phyloP scores from a whole-genome alignment of 2,797 vertebrate species.

The Uromys caudimaculatus region DNA sequence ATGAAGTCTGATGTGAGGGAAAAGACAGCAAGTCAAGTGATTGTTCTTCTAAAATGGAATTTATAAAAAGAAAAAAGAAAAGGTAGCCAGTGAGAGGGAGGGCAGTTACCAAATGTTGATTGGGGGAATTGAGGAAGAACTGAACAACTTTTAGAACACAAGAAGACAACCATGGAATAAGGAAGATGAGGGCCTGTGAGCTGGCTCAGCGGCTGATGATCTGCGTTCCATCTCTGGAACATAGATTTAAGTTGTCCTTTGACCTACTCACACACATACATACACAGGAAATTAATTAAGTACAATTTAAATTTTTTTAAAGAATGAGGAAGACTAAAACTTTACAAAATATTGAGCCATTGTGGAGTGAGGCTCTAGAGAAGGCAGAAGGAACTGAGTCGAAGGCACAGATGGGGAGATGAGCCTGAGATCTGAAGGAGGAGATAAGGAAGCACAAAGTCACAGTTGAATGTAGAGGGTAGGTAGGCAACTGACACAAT shows the following conservation, averaged over 20 bases:
- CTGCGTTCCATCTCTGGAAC: background rate
- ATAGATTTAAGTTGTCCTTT: background rate
- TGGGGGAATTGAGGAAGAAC: background rate
- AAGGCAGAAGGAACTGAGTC: background rate
- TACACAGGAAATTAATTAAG: background rate
- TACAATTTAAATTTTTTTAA: background rate
- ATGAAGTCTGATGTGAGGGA: background rate
- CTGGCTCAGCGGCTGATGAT: background rate
- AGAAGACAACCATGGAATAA: background rate
- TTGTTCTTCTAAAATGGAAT: conserved; percentile 17
- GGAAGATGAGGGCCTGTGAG: background rate
- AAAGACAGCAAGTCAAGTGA: background rate
- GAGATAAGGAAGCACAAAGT: background rate
- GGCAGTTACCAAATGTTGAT: background rate
- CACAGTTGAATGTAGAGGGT: conserved; percentile 1
- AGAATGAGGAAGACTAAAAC: too few species aligned
- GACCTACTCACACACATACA: background rate
- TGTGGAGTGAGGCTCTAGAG: too few species aligned
- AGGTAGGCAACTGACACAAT: conserved; percentile 6
- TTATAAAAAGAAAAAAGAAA: background rate
- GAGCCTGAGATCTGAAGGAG: background rate
- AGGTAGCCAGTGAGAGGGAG: background rate
- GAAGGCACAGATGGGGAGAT: background rate
- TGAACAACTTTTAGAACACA: conserved; percentile 3
- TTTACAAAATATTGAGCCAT: too few species aligned